Evolutionary conservation across 2,888 invertebrate genomes (phyloP).

Genomic region (Rutpela maculata): DNA sequence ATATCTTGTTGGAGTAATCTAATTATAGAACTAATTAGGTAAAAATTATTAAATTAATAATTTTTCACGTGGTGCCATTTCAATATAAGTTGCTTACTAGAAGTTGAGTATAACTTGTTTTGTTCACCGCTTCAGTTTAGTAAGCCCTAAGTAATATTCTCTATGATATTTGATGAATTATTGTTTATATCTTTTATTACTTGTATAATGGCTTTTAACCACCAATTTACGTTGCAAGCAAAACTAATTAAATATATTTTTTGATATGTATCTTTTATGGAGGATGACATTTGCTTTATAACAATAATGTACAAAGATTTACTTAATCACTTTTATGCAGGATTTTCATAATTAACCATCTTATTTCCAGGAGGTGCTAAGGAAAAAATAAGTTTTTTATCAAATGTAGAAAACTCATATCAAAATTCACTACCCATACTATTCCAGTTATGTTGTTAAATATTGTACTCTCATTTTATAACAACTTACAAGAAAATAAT

Average conservation of each 20-base stretch:
- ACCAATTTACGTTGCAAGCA: neutral
- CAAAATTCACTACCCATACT: no score
- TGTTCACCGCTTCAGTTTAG: no score
- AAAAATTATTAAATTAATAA: neutral
- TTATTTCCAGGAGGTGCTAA: neutral
- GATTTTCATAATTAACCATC: neutral
- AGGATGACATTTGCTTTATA: slow-evolving; percentile 21
- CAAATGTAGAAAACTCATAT: no score
- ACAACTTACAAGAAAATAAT: no score
- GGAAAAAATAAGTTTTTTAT: no score
- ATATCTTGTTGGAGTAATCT: neutral
- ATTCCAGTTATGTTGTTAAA: no score
- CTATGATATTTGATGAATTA: no score
- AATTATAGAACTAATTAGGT: neutral
- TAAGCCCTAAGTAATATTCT: no score
- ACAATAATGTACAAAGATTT: neutral
- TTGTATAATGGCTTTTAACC: no score
- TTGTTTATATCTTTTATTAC: no score
- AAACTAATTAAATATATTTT: slow-evolving; percentile 4
- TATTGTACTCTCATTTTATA: no score
- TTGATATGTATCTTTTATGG: neutral
- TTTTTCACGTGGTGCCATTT: neutral
- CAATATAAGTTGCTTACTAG: neutral
- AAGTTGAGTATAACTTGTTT: neutral
- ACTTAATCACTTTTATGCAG: neutral